Conservation (phyloP, 2,888 invertebrate species). For the Nomada hirtipes region DNA sequence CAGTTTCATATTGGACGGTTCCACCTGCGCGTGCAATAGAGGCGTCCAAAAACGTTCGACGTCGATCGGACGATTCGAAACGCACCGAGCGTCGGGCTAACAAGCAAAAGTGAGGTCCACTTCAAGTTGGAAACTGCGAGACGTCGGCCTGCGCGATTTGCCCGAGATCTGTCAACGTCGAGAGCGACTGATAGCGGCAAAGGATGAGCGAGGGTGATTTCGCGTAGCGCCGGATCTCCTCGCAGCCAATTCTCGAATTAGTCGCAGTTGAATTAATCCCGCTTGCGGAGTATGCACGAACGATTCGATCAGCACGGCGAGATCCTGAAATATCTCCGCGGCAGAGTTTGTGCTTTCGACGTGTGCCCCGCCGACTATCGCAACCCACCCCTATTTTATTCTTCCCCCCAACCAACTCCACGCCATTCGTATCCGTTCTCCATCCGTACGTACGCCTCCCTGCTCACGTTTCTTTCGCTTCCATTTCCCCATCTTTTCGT, state of each 20-base stretch:
- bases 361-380: constrained; percentile 57
- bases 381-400: not conserved
- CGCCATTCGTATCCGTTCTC: constrained; percentile 1
- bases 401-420: not conserved
- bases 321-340: constrained; percentile 78
- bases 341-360: constrained; percentile 81
- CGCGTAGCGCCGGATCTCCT: constrained; percentile 40
- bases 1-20: too few relatives aligned
- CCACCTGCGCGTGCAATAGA: not conserved
- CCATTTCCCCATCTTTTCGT: constrained; percentile 20
- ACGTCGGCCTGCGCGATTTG: not conserved
- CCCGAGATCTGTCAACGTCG: constrained; percentile 1
- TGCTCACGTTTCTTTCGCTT: not conserved
- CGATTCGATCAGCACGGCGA: constrained; percentile 82
- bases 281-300: constrained; percentile 81
- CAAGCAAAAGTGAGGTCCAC: constrained; percentile 9
- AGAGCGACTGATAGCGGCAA: not conserved
- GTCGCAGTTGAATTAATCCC: constrained; percentile 76
- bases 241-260: constrained; percentile 76
- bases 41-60: not conserved
- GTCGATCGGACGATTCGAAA: too few relatives aligned
- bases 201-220: constrained; percentile 12
- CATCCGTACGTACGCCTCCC: constrained; percentile 6
- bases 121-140: constrained; percentile 7
- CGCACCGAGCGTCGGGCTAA: not conserved